These are phyloP conservation scores for Reinhardtius hippoglossoides DNA, from an alignment of 2,113 vertebrate genomes.

Conservation along the genomic window DNA sequence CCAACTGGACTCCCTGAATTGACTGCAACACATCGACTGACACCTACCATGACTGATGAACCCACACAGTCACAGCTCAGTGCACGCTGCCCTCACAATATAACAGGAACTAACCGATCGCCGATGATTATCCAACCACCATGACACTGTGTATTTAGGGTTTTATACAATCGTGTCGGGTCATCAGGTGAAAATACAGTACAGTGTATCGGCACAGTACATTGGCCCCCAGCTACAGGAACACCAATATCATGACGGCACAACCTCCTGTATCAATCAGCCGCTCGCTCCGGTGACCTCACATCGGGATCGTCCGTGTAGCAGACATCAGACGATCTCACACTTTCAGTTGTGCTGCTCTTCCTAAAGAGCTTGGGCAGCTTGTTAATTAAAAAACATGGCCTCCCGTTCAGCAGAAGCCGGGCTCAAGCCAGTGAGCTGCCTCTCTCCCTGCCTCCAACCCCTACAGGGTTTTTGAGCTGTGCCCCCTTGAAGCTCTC, in stretches of 20 bases:
- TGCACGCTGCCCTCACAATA: neutral
- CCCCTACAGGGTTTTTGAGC: conserved; percentile 17
- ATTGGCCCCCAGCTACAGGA: conserved; percentile 10
- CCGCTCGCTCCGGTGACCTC: conserved; percentile 53
- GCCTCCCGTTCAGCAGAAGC: conserved; percentile 22
- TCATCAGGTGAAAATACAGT: conserved; percentile 5
- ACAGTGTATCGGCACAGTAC: neutral
- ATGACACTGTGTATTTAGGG: neutral
- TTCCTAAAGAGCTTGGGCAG: conserved; percentile 41
- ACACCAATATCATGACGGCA: conserved; percentile 30
- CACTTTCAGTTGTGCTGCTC: conserved; percentile 15
- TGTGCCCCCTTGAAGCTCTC: conserved; percentile 35
- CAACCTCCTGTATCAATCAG: conserved; percentile 50
- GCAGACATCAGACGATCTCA: conserved; percentile 27
- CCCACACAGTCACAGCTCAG: conserved; percentile 14
- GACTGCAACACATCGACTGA: conserved; percentile 40
- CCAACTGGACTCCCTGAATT: conserved; percentile 2
- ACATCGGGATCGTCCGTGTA: conserved; percentile 52
- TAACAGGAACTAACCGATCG: neutral
- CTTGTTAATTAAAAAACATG: conserved; percentile 62
- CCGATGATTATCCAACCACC: neutral
- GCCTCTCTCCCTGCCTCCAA: neutral
- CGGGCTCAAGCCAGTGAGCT: neutral
- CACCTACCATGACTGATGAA: conserved; percentile 37
- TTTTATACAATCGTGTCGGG: neutral